Percentiles rank a stretch among this genome's conserved stretches.
phyloP scores from a whole-genome alignment of 2,113 vertebrate genomes.

The Semicossyphus pulcher region DNA sequence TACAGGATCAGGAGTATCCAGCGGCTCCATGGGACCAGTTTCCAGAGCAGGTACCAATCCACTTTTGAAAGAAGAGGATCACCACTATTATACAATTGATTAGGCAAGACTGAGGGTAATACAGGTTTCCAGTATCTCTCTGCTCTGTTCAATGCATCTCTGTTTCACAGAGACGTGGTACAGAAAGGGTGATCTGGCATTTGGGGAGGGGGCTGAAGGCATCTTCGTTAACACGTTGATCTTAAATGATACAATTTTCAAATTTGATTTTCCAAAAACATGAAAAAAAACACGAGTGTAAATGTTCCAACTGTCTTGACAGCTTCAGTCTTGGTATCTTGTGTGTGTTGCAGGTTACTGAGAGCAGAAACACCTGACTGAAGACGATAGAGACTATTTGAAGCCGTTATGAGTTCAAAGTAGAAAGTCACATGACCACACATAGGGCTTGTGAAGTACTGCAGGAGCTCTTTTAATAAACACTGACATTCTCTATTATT shows the following conservation, averaged over 20 bases:
- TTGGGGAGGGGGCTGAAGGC: background rate
- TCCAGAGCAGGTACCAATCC: background rate
- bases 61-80: background rate
- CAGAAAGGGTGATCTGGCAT: background rate
- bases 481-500: too few species aligned
- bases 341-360: constrained; percentile 5
- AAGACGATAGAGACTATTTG: background rate
- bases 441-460: background rate
- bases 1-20: background rate
- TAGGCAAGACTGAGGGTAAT: background rate
- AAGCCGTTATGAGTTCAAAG: background rate
- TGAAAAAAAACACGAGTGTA: background rate
- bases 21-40: background rate
- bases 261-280: too few species aligned
- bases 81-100: background rate
- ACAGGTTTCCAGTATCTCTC: background rate
- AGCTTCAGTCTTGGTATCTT: background rate
- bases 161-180: background rate
- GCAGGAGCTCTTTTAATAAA: background rate
- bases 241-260: too few species aligned
- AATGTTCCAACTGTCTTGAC: background rate
- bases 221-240: too few species aligned
- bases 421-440: background rate
- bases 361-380: background rate
- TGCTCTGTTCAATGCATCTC: background rate